These are phyloP conservation scores for Ondatra zibethicus DNA, from an alignment of 2,113 vertebrate species.

Conservation along the genomic window DNA sequence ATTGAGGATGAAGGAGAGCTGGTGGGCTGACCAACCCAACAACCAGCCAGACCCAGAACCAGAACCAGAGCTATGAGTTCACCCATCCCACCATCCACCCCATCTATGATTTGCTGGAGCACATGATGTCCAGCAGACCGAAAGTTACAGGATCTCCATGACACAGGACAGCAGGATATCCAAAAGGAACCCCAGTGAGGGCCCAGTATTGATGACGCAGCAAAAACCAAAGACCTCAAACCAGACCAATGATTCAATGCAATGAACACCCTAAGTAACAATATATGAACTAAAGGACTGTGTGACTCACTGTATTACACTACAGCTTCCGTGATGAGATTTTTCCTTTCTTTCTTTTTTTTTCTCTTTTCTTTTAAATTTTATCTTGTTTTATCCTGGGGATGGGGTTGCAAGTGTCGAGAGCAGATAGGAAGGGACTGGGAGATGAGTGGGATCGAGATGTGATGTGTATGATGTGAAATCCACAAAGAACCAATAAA, in stretches of 20 bases:
- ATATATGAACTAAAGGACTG: neutral
- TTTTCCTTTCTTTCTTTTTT: neutral
- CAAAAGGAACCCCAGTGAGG: neutral
- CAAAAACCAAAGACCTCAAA: neutral
- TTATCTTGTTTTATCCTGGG: neutral
- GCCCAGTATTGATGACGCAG: neutral
- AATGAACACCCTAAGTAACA: neutral
- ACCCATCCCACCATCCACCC: neutral
- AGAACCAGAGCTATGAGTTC: neutral
- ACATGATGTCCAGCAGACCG: neutral
- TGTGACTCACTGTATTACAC: neutral
- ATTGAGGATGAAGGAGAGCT: neutral
- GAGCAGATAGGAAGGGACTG: neutral
- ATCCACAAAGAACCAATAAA: neutral
- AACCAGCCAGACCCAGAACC: neutral
- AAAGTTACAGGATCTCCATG: neutral
- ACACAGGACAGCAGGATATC: neutral
- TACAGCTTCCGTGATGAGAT: neutral
- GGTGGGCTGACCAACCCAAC: neutral
- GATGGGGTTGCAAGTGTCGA: neutral
- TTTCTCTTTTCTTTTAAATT: neutral
- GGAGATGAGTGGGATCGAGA: neutral
- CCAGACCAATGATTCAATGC: neutral
- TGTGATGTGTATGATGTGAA: neutral
- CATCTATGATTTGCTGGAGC: too few relatives aligned